phyloP scores from a whole-genome alignment of 1,140 invertebrate genomes.

The Onthophagus taurus region DNA sequence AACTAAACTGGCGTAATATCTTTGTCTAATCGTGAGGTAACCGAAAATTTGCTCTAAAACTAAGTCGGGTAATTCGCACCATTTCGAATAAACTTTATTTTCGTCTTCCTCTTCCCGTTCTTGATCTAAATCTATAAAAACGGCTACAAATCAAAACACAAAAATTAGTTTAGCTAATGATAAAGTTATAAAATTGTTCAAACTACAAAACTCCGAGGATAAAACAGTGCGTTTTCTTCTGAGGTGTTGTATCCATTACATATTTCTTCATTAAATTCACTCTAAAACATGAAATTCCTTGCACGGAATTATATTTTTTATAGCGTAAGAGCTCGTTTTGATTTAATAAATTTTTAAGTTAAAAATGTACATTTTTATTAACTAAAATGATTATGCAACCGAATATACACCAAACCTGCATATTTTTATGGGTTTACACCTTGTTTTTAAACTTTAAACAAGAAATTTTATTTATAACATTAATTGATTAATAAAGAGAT shows the following conservation, averaged over 20 bases:
- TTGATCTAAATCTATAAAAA: conserved; percentile 51
- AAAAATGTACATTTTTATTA: too few relatives aligned
- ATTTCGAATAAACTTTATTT: conserved; percentile 45
- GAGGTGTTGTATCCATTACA: neutral
- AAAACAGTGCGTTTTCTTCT: neutral
- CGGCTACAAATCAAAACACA: conserved; percentile 35
- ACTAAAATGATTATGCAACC: too few relatives aligned
- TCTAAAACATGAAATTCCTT: neutral
- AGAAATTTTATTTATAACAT: too few relatives aligned
- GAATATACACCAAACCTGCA: too few relatives aligned
- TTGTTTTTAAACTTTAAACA: too few relatives aligned
- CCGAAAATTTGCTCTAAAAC: conserved; percentile 69
- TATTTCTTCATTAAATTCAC: conserved; percentile 3
- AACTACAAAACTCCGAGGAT: neutral
- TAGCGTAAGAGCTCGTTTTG: too few relatives aligned
- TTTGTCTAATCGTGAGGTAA: conserved; percentile 55
- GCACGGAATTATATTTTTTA: neutral
- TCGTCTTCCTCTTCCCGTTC: conserved; percentile 35
- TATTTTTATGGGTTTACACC: too few relatives aligned
- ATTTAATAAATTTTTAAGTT: too few relatives aligned
- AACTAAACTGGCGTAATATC: conserved; percentile 67
- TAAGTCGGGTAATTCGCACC: conserved; percentile 65
- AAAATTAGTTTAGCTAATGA: neutral
- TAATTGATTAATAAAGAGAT: too few relatives aligned
- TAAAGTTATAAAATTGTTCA: neutral